Conservation (phyloP, 2,797 vertebrate species). For the Coendou prehensilis region DNA sequence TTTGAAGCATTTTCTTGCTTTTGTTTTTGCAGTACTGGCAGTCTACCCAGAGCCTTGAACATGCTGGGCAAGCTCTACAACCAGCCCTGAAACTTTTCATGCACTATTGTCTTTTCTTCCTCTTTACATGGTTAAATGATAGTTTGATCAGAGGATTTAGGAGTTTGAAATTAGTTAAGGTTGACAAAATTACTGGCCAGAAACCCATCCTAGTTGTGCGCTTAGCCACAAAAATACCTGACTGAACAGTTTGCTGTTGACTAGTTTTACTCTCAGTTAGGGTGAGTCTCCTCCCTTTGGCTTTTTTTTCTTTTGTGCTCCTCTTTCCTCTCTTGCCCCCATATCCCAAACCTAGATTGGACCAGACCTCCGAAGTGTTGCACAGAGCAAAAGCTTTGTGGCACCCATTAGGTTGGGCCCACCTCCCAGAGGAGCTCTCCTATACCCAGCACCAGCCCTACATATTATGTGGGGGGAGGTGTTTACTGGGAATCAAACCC, state of each 20-base stretch:
- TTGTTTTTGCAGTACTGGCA: background rate
- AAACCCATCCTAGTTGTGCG: background rate
- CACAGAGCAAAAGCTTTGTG: background rate
- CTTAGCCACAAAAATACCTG: conserved; percentile 23
- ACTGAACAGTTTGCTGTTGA: background rate
- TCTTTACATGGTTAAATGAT: background rate
- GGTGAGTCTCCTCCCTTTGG: background rate
- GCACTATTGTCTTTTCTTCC: background rate
- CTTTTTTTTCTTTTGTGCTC: background rate
- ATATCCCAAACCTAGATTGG: background rate
- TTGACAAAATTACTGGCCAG: conserved; percentile 34
- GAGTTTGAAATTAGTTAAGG: background rate
- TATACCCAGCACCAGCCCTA: background rate
- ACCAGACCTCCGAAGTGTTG: background rate
- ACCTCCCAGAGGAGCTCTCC: background rate
- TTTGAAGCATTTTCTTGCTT: background rate
- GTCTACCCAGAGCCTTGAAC: background rate
- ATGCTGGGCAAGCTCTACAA: background rate
- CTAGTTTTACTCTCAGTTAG: background rate
- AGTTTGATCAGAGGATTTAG: background rate
- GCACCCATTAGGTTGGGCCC: background rate
- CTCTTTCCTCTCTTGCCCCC: background rate
- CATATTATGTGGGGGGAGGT: background rate
- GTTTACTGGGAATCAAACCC: background rate
- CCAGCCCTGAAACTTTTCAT: background rate